A percentile compares a stretch with the other conserved stretches of the same genome.
Evolutionary conservation across 2,797 vertebrate species (phyloP).

Genomic region (Poliocrania exsul): DNA sequence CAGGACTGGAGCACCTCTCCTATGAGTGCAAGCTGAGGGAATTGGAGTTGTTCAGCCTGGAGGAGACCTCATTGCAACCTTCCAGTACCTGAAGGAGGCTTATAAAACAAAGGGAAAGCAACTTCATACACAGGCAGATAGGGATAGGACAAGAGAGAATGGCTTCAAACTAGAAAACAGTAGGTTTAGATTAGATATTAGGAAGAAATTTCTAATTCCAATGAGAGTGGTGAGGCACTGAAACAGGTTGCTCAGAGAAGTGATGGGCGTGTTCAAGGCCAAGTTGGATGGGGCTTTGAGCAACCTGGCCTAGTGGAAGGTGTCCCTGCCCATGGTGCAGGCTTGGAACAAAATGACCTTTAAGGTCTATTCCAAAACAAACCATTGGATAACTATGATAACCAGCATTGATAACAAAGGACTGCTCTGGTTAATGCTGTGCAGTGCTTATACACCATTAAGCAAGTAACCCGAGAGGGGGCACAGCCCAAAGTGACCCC

Average conservation of each 20-base stretch:
- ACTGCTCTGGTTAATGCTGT: not conserved
- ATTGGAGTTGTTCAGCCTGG: too few species aligned
- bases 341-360: not conserved
- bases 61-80: not conserved
- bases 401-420: not conserved
- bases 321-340: too few species aligned
- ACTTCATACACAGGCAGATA: not conserved
- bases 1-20: not conserved
- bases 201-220: not conserved
- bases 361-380: not conserved
- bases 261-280: too few species aligned
- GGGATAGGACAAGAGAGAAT: not conserved
- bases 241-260: not conserved
- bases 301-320: not conserved
- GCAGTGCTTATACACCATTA: not conserved
- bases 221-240: not conserved
- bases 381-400: not conserved
- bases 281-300: not conserved
- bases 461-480: rapidly evolving
- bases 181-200: not conserved
- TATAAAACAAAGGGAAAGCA: not conserved
- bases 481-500: not conserved
- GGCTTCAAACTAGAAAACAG: not conserved
- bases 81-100: not conserved
- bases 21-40: not conserved